Evolutionary conservation across 2,113 vertebrate species (phyloP), one percentile per base, ranked within the genome.

Genomic region (Cephalopholis sonnerati): DNA sequence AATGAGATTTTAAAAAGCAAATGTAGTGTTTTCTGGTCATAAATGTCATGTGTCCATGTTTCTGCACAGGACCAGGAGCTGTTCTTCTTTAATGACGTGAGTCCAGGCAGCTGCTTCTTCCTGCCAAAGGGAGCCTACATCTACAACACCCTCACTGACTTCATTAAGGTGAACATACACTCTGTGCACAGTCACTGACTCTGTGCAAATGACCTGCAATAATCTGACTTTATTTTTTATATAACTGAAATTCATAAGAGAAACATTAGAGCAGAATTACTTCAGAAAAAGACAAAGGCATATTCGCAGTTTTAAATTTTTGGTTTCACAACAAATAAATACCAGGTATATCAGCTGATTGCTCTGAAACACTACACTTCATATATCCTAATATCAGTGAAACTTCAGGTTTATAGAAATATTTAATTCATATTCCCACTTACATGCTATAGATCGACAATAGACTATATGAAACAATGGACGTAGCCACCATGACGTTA

Each of bases 41-140:
- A 15, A 50, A 62, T 69, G 29, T 3, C 9, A 50, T 25, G 7
- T 80, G 9, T 63, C 3, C 63, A 3, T 48, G 16, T 74, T 25
- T 78, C 44, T 74, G 3, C 16, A 1, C 77, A 96, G 95, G 94
- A 94, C 58, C 94, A 98, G 95, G 96, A 98, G 63, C 93, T 99
- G 48, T 99, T 98, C 88, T 99, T 99, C 90, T 99, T 99, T 89
- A 97, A 97, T 9, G 95, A 97, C 1, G 91, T 97, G 82, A 99
- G 97, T 87, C 98, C 98, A 0, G 98, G 98, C 41, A 99, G 97
- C 89, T 98, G 97, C 86, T 98, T 99, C 92, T 99, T 99, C 86
- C 93, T 99, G 29, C 98, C 98, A 0, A 97, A 97, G 64, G 97
- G 97, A 44, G 95, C 97, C 16, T 95, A 97, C 84, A 90, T 99